Conservation (phyloP, 2,888 invertebrate genomes). For the Drosophila siamana region DNA sequence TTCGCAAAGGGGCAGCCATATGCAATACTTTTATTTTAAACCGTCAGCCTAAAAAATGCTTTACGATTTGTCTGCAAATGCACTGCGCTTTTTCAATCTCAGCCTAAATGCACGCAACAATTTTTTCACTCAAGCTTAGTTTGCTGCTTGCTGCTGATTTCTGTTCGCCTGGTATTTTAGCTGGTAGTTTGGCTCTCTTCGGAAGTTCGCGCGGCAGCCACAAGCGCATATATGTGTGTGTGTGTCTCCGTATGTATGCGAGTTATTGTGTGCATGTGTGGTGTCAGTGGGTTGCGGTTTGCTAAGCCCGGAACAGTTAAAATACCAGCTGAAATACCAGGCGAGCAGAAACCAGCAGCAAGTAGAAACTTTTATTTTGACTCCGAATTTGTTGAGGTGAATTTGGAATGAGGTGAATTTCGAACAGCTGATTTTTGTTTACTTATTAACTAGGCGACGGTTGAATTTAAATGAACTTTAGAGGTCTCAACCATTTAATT, state of each 20-base stretch:
- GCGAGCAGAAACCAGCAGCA: not conserved
- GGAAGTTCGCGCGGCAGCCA: not conserved
- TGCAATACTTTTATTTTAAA: not conserved
- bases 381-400: not conserved
- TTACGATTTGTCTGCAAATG: not conserved
- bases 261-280: not conserved
- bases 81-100: not conserved
- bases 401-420: not conserved
- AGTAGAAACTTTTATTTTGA: not conserved
- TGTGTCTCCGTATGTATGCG: not conserved
- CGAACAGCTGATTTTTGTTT: not conserved
- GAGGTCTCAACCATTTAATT: not conserved
- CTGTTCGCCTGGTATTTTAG: slow-evolving; percentile 11
- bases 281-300: not conserved
- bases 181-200: not conserved
- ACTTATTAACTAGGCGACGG: not conserved
- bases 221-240: not conserved
- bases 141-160: slow-evolving; percentile 6
- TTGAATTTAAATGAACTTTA: not conserved
- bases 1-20: not conserved
- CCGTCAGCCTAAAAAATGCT: not conserved
- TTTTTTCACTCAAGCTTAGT: not conserved
- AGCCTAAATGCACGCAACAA: not conserved
- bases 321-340: not conserved
- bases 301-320: not conserved